These are phyloP conservation scores for Stichodactyla mertensii DNA, from an alignment of 64 coral and sea anemone species.

Conservation along the genomic window DNA sequence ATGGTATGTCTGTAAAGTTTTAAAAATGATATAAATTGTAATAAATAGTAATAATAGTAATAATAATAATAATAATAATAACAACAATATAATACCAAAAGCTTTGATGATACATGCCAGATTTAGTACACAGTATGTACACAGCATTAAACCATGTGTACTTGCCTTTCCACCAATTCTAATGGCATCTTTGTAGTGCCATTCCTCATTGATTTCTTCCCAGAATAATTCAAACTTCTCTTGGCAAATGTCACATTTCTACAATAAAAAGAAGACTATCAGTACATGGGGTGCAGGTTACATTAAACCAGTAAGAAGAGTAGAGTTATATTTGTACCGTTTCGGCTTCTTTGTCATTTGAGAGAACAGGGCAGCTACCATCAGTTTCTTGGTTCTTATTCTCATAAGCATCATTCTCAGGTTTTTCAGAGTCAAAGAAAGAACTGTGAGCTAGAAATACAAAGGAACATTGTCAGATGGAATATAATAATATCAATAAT, in stretches of 20 bases:
- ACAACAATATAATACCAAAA: too few species aligned
- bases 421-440: constrained; percentile 51
- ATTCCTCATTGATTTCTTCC: constrained; percentile 85
- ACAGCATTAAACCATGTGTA: neutral
- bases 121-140: too few species aligned
- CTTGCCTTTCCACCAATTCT: constrained; percentile 91
- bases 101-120: too few species aligned
- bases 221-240: constrained; percentile 93
- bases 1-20: constrained; percentile 72
- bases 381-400: neutral
- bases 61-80: neutral
- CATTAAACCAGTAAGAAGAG: neutral
- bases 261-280: neutral
- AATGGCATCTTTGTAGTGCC: constrained; percentile 83
- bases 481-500: too few species aligned
- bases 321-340: constrained; percentile 22
- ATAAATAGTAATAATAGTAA: neutral
- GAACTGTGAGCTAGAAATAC: constrained; percentile 60
- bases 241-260: constrained; percentile 78
- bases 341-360: constrained; percentile 40
- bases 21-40: neutral
- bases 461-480: neutral
- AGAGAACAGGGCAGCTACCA: constrained; percentile 51
- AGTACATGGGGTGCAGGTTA: neutral
- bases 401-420: constrained; percentile 15